phyloP scores from a whole-genome alignment of 2,797 vertebrate genomes.

The Pangasius macronema region DNA sequence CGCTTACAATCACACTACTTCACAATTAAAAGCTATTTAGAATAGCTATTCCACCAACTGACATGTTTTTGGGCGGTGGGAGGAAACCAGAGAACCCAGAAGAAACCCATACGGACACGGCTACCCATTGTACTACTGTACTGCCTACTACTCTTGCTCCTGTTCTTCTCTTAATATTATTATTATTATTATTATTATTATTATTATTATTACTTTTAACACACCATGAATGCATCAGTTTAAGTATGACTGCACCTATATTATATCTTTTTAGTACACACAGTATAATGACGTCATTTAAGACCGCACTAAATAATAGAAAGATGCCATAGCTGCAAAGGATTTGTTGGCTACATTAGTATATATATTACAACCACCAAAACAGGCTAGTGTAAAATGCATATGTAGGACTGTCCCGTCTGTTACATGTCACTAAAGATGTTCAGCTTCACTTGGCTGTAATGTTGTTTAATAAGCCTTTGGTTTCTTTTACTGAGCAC shows the following conservation, averaged over 20 bases:
- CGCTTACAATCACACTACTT: background rate
- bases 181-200: background rate
- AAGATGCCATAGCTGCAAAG: background rate
- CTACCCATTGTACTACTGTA: background rate
- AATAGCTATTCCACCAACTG: background rate
- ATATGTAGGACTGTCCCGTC: background rate
- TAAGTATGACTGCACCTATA: background rate
- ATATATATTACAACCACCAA: background rate
- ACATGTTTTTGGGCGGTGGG: too few species aligned
- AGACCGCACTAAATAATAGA: too few species aligned
- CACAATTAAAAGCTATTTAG: background rate
- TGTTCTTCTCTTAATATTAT: background rate
- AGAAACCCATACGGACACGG: background rate
- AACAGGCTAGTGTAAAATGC: background rate
- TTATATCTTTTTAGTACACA: background rate
- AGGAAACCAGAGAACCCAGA: background rate
- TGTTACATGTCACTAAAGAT: background rate
- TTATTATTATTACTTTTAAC: background rate
- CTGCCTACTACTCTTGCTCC: background rate
- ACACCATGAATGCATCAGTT: background rate
- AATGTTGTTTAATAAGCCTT: background rate
- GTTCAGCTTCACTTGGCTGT: background rate
- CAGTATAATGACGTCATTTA: background rate
- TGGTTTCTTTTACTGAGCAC: background rate
- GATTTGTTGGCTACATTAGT: background rate